Evolutionary conservation across 1,140 invertebrate genomes (phyloP), one percentile per base, ranked within the genome.

Genomic region (Drosophila bipectinata): DNA sequence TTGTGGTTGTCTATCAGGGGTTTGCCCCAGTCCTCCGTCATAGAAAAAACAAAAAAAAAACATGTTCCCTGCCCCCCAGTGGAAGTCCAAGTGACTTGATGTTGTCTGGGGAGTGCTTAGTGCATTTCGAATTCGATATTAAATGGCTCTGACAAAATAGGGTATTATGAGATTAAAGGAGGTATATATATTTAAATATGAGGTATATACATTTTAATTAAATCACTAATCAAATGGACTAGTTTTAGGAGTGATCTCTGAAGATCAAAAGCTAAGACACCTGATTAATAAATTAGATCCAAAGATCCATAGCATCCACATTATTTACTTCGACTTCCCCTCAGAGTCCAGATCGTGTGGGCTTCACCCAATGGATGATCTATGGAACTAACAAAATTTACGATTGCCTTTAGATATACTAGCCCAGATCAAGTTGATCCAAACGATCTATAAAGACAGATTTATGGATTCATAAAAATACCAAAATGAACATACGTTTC

Each of bases 391-490:
- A 48, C 39, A 15, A 30, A 61, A 88, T 87, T 85, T 72, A 85
- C 49, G 74, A 72, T 60, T 55, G 54, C 49, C 72, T 55, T 55
- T 45, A 32, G 34, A 72, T 51, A 56, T 58, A 59, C 52, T 55
- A 67, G 58, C 44, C 54, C 44, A 81, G 61, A 72, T 72, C 58
- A 71, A 24, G 52, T 49, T 82, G 78, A 87, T 73, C 68, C 71
- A 37, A 62, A 52, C 32, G 66, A 18, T 69, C 63, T 76, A 80
- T 85, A 59, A 64, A 71, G 60, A 56, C 71, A 76, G 79, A 88
- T 87, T 87, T 87, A 87, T 87, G 59, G 62, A 69, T 52, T 55
- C 62, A 88, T 87, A 59, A 72, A 82, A 75, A 82, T 76, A 76
- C 72, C 62, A 64, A 79, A 79, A 66, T 18, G 53, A 64, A 75